phyloP scores from a whole-genome alignment of 2,113 vertebrate species.

The Anarhynchus alexandrinus region DNA sequence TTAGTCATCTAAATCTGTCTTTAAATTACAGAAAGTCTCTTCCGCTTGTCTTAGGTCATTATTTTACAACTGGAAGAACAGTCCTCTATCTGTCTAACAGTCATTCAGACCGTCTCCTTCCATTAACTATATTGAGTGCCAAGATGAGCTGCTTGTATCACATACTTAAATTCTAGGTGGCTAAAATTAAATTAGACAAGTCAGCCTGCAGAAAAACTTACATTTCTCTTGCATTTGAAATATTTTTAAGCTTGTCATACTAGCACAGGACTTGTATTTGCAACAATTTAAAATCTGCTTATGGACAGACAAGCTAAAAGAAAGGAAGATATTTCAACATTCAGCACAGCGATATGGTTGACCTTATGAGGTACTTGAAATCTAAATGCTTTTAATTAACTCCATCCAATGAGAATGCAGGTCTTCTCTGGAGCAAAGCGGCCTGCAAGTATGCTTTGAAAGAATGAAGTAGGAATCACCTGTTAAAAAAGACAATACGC shows the following conservation, averaged over 20 bases:
- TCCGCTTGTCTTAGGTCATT: background rate
- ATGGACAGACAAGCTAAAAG: background rate
- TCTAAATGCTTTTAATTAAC: background rate
- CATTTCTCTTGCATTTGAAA: background rate
- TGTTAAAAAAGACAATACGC: background rate
- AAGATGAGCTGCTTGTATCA: background rate
- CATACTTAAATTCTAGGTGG: background rate
- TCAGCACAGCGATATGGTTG: background rate
- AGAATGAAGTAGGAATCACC: background rate
- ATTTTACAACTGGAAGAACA: background rate
- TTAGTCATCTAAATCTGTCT: background rate
- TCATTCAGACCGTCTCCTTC: background rate
- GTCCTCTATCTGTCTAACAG: background rate
- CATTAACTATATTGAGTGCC: background rate
- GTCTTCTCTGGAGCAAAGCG: background rate
- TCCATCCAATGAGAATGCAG: background rate
- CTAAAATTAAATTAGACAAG: background rate
- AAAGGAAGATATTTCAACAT: background rate
- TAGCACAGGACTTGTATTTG: background rate
- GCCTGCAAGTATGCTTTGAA: background rate
- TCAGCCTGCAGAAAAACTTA: background rate
- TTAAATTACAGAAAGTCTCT: background rate
- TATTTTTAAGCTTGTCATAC: background rate
- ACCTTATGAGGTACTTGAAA: background rate
- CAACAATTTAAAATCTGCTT: background rate